Base-by-base conservation (phyloP, 2,797 vertebrate species). In the Petrocephalus schoutedeni region DNA sequence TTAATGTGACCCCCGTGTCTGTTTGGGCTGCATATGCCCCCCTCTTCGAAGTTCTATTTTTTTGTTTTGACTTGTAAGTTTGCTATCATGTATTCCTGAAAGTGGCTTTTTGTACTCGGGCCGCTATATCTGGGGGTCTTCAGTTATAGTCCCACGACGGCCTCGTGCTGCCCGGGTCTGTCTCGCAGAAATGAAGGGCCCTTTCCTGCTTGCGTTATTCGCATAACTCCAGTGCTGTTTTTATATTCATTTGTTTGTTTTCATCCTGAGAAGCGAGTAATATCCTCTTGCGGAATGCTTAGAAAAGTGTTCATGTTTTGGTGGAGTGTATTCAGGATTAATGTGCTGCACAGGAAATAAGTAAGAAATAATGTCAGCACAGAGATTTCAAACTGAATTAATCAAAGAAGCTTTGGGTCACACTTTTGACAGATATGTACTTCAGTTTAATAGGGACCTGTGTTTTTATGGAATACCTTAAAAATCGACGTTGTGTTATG, bases 11-110 rank as follows among this genome's bases (percentile, higher is more conserved):
- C 88, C 57, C 71, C 87, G 87, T 88, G 88, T 87, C 86, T 64
- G 87, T 86, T 77, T 16, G 53, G 87, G 87, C 83, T 89, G 87
- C 61, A 87, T 88, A 36, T 49, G 36, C 41, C 19, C 87, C 53
- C 53, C 2, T 32, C 88, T 89, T 85, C 41, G 89, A 88, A 77
- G 77, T 89, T 89, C 87, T 91, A 89, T 90, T 89, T 21, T 36
- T 58, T 57, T 89, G 86, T 41, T 86, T 87, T 83, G 85, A 86
- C 85, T 87, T 89, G 89, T 90, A 8, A 19, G 53, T 58, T 86
- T 58, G 32, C 88, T 90, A 89, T 90, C 86, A 80, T 86, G 85
- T 87, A 89, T 86, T 89, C 57, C 87, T 86, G 87, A 80, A 87
- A 89, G 86, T 23, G 53, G 41, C 41, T 89, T 87, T 51, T 84